Percentiles rank a stretch among this genome's conserved stretches.
Evolutionary conservation across 2,797 vertebrate genomes (phyloP).

Genomic region (Acrossocheilus wenchowensis): DNA sequence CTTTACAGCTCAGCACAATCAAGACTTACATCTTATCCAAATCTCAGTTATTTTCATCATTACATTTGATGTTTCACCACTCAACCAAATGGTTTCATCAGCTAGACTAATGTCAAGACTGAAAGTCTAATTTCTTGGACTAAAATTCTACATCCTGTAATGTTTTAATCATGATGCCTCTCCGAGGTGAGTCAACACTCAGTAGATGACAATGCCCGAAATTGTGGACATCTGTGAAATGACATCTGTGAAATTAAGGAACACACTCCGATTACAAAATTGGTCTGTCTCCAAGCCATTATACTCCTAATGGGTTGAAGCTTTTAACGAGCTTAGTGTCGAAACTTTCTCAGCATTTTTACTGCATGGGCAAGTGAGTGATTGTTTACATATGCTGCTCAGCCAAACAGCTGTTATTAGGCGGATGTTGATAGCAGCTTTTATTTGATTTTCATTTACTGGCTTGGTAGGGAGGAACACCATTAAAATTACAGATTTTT

Average conservation of each 20-base stretch:
- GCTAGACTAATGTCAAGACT: not conserved
- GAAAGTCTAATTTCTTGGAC: not conserved
- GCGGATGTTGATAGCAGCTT: slow-evolving; percentile 30
- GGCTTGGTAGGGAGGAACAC: not conserved
- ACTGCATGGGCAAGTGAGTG: not conserved
- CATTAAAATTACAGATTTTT: slow-evolving; percentile 24
- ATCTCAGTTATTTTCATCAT: not conserved
- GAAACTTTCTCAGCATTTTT: slow-evolving; percentile 16
- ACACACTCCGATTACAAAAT: not conserved
- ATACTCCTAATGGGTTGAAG: not conserved
- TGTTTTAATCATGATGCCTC: not conserved
- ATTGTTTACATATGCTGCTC: slow-evolving; percentile 30
- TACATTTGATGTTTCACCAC: not conserved
- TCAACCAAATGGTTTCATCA: not conserved
- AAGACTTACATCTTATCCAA: not conserved
- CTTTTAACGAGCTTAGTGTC: not conserved
- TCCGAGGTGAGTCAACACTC: not conserved
- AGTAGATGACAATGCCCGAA: not conserved
- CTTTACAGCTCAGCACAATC: not conserved
- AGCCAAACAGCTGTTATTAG: slow-evolving; percentile 35
- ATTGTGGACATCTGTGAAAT: slow-evolving; percentile 9
- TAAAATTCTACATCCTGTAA: not conserved
- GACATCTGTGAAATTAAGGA: not conserved
- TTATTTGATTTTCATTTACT: slow-evolving; percentile 26
- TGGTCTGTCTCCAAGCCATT: not conserved